Evolutionary conservation across 23 tunicate genomes (phyloP).

Genomic region (Trididemnum clinides): DNA sequence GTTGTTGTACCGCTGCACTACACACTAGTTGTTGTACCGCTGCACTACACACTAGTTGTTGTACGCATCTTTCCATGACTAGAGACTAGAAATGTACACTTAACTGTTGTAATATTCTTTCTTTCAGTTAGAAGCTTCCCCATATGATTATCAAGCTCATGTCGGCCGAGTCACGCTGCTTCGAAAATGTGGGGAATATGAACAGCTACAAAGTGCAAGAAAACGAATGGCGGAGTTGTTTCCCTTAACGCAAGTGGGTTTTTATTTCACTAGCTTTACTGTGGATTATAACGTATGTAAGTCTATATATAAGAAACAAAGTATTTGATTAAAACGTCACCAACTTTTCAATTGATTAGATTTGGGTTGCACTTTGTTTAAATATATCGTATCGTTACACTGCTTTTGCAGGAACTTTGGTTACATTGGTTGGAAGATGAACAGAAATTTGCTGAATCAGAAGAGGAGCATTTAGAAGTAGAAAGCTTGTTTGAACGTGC

Average conservation of each 20-base stretch:
- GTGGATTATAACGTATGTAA: neutral
- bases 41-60: too few relatives aligned
- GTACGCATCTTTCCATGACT: too few relatives aligned
- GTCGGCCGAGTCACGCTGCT: slow-evolving; percentile 56
- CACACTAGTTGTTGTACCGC: too few relatives aligned
- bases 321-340: too few relatives aligned
- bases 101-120: too few relatives aligned
- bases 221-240: slow-evolving; percentile 60
- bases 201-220: slow-evolving; percentile 61
- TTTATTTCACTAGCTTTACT: neutral
- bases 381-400: neutral
- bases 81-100: too few relatives aligned
- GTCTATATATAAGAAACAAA: neutral
- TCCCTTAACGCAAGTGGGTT: slow-evolving; percentile 73
- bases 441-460: slow-evolving; percentile 76
- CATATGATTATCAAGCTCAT: slow-evolving; percentile 78
- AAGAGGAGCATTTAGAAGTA: slow-evolving; percentile 67
- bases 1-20: too few relatives aligned
- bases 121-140: slow-evolving; percentile 39
- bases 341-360: too few relatives aligned
- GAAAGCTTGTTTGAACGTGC: slow-evolving; percentile 78
- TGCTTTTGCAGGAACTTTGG: slow-evolving; percentile 56
- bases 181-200: slow-evolving; percentile 77
- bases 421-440: slow-evolving; percentile 87
- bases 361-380: too few relatives aligned